These are phyloP conservation scores for Parotia lawesii DNA, from an alignment of 2,113 vertebrate species.

Conservation along the genomic window DNA sequence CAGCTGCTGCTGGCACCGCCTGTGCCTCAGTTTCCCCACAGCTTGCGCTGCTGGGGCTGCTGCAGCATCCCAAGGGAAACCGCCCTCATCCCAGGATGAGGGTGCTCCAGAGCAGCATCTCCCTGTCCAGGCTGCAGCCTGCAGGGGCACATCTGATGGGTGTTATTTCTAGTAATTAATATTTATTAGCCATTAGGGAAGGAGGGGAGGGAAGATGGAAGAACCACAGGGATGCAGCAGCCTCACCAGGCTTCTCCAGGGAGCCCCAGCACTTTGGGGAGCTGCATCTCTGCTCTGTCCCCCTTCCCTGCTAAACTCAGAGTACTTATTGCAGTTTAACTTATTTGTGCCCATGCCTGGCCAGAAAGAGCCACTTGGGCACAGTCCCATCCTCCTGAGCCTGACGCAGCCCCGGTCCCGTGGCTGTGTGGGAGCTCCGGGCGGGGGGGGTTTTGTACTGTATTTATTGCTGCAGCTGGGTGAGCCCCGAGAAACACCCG, in stretches of 20 bases:
- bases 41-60: not conserved
- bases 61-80: not conserved
- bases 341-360: not conserved
- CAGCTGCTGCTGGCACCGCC: not conserved
- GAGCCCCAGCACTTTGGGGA: not conserved
- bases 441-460: not conserved
- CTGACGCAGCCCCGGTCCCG: not conserved
- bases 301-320: not conserved
- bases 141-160: not conserved
- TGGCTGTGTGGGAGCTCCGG: not conserved
- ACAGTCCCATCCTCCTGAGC: not conserved
- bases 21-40: not conserved
- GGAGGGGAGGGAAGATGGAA: not conserved
- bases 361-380: not conserved
- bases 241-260: not conserved
- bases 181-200: not conserved
- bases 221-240: rapidly evolving
- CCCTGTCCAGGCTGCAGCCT: not conserved
- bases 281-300: not conserved
- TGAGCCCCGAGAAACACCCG: not conserved
- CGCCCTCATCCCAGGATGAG: not conserved
- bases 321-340: slow-evolving; percentile 1
- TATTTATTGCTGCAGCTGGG: slow-evolving; percentile 44
- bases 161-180: not conserved
- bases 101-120: not conserved